These are phyloP conservation scores for Hymenopus coronatus DNA, from an alignment of 2,888 invertebrate genomes.

Conservation along the genomic window DNA sequence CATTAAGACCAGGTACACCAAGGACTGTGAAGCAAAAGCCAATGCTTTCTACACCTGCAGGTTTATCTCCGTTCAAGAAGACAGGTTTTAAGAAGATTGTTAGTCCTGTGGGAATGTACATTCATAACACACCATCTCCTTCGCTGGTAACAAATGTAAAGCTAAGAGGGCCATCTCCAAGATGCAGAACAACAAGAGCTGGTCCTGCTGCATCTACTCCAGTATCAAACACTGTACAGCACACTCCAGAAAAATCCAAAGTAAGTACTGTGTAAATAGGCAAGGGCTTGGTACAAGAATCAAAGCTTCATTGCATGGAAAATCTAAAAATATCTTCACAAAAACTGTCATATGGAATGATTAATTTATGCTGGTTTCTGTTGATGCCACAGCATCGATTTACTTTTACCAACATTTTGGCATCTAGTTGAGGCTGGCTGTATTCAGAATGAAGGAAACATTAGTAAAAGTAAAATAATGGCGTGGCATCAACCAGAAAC, in stretches of 20 bases:
- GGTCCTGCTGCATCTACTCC: too few species aligned
- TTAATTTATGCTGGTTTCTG: too few species aligned
- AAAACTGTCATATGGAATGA: too few species aligned
- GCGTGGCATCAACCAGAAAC: too few species aligned
- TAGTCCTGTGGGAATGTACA: slow-evolving; percentile 5
- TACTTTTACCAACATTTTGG: too few species aligned
- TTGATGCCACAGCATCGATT: too few species aligned
- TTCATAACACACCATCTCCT: neutral
- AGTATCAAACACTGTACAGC: neutral
- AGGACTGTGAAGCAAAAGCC: neutral
- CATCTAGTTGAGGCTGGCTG: too few species aligned
- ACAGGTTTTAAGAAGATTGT: neutral
- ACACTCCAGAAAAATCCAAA: neutral
- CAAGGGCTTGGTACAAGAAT: neutral
- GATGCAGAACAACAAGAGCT: neutral
- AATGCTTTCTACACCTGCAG: neutral
- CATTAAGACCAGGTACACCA: neutral
- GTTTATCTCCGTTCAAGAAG: neutral
- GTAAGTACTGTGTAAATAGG: neutral
- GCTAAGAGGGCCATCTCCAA: neutral
- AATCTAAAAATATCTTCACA: too few species aligned
- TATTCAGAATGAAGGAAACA: too few species aligned
- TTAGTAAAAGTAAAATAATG: too few species aligned
- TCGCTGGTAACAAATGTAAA: neutral
- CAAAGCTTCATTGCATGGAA: too few species aligned